phyloP scores from a whole-genome alignment of 2,888 invertebrate species.

The Drosophila niveifrons region DNA sequence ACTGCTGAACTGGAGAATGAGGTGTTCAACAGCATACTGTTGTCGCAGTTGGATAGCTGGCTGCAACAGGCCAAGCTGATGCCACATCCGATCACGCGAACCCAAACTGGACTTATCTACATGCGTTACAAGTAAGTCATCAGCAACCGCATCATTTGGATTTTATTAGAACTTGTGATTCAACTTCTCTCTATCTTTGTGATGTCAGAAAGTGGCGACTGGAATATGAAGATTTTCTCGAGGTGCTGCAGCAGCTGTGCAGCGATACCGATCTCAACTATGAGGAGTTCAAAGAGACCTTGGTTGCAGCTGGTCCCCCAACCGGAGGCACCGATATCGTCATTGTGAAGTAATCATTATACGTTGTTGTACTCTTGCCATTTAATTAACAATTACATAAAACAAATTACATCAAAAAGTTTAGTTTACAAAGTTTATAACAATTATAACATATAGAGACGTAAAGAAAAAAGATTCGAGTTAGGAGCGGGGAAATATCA shows the following conservation, averaged over 20 bases:
- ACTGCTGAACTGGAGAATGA: slow-evolving; percentile 68
- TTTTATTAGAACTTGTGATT: slow-evolving; percentile 6
- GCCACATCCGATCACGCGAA: slow-evolving; percentile 58
- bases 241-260: slow-evolving; percentile 61
- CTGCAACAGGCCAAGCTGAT: slow-evolving; percentile 71
- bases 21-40: slow-evolving; percentile 68
- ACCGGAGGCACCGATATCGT: slow-evolving; percentile 52
- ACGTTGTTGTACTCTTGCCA: slow-evolving; percentile 19
- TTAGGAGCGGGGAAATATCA: slow-evolving; percentile 7
- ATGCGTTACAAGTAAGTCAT: slow-evolving; percentile 74
- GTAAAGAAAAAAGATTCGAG: slow-evolving; percentile 1
- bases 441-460: slow-evolving; percentile 16
- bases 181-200: not conserved
- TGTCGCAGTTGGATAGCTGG: slow-evolving; percentile 78
- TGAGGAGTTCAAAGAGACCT: slow-evolving; percentile 58
- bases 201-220: slow-evolving; percentile 75
- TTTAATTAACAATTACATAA: slow-evolving; percentile 41
- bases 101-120: slow-evolving; percentile 77
- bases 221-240: slow-evolving; percentile 75
- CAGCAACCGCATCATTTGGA: slow-evolving; percentile 5
- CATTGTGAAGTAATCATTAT: slow-evolving; percentile 48
- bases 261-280: slow-evolving; percentile 42
- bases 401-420: slow-evolving; percentile 8
- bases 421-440: slow-evolving; percentile 19
- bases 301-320: slow-evolving; percentile 60